These are phyloP conservation scores for Xenopus petersii DNA, from an alignment of 2,797 vertebrate species.

Conservation along the genomic window DNA sequence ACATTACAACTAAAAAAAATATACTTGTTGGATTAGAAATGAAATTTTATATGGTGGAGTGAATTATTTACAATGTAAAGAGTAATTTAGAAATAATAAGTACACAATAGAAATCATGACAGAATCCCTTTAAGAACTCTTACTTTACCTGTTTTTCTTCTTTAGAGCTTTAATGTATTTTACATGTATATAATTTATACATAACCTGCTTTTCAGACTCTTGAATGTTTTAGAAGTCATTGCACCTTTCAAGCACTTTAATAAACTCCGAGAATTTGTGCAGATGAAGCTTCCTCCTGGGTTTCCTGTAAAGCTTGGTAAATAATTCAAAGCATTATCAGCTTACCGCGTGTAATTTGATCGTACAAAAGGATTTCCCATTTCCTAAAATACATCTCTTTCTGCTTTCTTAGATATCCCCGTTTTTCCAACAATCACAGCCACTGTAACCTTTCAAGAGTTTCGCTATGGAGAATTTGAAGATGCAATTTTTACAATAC, in stretches of 20 bases:
- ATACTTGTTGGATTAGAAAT: no score
- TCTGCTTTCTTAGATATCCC: constrained; percentile 79
- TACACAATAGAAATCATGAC: no score
- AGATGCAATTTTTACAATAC: constrained; percentile 86
- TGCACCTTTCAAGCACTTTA: constrained; percentile 99
- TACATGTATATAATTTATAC: no score
- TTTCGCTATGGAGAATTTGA: constrained; percentile 94
- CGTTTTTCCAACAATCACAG: constrained; percentile 97
- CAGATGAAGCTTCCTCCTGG: constrained; percentile 99
- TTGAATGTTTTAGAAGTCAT: constrained; percentile 98
- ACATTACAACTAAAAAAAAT: no score
- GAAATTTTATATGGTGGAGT: no score
- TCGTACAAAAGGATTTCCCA: no score
- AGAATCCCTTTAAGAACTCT: no score
- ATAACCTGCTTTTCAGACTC: constrained; percentile 66
- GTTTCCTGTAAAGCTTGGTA: constrained; percentile 97
- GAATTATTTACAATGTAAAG: no score
- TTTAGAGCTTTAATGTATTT: no score
- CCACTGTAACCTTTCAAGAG: constrained; percentile 98
- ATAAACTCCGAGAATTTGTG: constrained; percentile 99
- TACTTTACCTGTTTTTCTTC: no score
- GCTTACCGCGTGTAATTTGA: no score
- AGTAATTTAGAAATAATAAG: no score
- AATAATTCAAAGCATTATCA: constrained; percentile 46
- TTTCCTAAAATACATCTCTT: background rate